These are phyloP conservation scores for Andinoacara biseriatus DNA, from an alignment of 2,113 vertebrate species.

Conservation along the genomic window DNA sequence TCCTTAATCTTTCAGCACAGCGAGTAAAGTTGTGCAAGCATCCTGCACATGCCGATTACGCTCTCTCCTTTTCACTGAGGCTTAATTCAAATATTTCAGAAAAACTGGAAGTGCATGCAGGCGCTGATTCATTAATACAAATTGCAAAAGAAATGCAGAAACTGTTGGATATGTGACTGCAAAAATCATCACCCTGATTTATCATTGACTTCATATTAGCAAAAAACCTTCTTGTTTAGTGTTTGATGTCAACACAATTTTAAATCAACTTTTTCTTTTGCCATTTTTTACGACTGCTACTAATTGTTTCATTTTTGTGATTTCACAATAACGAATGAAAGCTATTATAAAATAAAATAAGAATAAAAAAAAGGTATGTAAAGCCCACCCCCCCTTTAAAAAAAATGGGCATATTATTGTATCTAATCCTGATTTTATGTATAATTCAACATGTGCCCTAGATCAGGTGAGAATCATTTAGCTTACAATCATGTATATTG, in stretches of 20 bases:
- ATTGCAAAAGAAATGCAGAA: background rate
- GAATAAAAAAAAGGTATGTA: background rate
- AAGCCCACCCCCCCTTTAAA: background rate
- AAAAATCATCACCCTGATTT: background rate
- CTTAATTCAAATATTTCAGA: background rate
- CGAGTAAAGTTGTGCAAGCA: background rate
- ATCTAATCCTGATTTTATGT: background rate
- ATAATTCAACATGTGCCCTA: background rate
- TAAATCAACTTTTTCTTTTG: background rate
- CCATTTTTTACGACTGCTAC: background rate
- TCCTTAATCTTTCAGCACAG: background rate
- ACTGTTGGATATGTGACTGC: background rate
- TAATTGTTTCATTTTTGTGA: background rate
- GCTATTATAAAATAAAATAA: background rate
- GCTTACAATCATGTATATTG: background rate
- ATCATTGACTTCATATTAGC: background rate
- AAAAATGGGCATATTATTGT: background rate
- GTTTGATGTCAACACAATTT: constrained; percentile 2
- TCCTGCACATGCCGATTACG: background rate
- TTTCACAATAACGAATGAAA: background rate
- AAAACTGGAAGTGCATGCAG: background rate
- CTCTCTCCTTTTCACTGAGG: background rate
- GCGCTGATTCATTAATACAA: background rate
- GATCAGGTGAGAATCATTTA: background rate
- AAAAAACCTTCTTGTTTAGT: background rate